Percentiles rank a stretch among this genome's conserved stretches.
Evolutionary conservation across 1,140 invertebrate genomes (phyloP).

Genomic region (Euura lappo): DNA sequence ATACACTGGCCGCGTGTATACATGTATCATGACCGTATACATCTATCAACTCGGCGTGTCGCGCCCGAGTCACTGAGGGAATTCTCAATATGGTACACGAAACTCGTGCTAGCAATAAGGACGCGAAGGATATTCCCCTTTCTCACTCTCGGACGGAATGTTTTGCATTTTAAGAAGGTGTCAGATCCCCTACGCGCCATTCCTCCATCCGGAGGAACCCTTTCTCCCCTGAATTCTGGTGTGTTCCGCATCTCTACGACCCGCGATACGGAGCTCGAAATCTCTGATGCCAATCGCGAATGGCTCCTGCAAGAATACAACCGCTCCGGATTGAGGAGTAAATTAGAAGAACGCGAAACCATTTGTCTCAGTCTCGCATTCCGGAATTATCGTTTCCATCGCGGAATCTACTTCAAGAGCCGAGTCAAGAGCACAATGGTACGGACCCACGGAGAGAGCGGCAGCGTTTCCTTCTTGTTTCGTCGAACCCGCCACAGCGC

Average conservation of each 20-base stretch:
- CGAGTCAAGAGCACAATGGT: neutral
- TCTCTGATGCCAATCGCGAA: neutral
- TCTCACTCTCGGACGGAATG: conserved; percentile 40
- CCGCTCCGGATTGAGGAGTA: too few species aligned
- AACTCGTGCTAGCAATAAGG: conserved; percentile 46
- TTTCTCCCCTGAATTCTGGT: neutral
- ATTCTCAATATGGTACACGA: conserved; percentile 16
- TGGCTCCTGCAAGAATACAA: neutral
- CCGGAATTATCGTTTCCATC: neutral
- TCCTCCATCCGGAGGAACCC: conserved; percentile 39
- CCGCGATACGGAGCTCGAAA: neutral
- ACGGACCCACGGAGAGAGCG: conserved; percentile 18
- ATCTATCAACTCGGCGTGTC: too few species aligned
- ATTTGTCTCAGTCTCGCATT: neutral
- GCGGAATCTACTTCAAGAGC: neutral
- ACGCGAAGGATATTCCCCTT: conserved; percentile 27
- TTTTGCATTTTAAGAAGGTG: conserved; percentile 61
- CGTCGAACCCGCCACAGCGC: too few species aligned
- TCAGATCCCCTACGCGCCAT: conserved; percentile 47
- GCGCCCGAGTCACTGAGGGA: neutral
- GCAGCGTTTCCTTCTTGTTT: neutral
- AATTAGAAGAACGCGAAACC: too few species aligned
- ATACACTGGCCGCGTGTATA: too few species aligned
- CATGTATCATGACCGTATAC: too few species aligned
- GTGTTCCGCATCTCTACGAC: too few species aligned